phyloP scores from a whole-genome alignment of 2,797 vertebrate species.

The Onychomys torridus region DNA sequence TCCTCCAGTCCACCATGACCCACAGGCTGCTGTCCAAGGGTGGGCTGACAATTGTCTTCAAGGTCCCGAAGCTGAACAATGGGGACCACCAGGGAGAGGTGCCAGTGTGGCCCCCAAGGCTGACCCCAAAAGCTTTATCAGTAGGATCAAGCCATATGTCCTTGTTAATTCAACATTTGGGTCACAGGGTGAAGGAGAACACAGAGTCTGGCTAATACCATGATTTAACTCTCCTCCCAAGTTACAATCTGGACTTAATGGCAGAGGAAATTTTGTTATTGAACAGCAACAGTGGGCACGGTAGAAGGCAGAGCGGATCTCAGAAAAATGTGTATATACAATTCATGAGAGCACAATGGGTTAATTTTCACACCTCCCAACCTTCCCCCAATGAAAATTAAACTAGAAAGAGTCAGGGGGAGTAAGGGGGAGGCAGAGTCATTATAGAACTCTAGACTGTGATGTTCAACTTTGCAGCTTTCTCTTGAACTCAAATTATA shows the following conservation, averaged over 20 bases:
- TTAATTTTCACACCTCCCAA: not conserved
- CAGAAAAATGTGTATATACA: conserved; percentile 8
- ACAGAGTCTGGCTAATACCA: conserved; percentile 9
- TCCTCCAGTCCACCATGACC: not conserved
- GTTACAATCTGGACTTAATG: not conserved
- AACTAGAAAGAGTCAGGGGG: not conserved
- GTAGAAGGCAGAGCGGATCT: not conserved
- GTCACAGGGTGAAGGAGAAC: conserved; percentile 31
- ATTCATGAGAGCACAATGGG: not conserved
- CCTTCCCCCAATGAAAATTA: not conserved
- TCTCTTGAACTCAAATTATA: conserved; percentile 43
- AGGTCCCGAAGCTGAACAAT: conserved; percentile 31
- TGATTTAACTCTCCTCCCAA: conserved; percentile 9
- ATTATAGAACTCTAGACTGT: not conserved
- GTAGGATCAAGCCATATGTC: conserved; percentile 70
- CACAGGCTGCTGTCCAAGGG: not conserved
- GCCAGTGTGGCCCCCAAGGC: conserved; percentile 25
- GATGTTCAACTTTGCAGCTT: not conserved
- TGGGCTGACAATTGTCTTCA: not conserved
- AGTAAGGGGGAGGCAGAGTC: not conserved
- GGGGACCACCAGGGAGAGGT: conserved; percentile 59
- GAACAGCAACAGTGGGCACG: not conserved
- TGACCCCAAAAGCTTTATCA: conserved; percentile 58
- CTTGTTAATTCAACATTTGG: conserved; percentile 62
- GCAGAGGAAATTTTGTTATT: not conserved